Base-by-base conservation (phyloP, 2,888 invertebrate species). In the Perdita meconis region DNA sequence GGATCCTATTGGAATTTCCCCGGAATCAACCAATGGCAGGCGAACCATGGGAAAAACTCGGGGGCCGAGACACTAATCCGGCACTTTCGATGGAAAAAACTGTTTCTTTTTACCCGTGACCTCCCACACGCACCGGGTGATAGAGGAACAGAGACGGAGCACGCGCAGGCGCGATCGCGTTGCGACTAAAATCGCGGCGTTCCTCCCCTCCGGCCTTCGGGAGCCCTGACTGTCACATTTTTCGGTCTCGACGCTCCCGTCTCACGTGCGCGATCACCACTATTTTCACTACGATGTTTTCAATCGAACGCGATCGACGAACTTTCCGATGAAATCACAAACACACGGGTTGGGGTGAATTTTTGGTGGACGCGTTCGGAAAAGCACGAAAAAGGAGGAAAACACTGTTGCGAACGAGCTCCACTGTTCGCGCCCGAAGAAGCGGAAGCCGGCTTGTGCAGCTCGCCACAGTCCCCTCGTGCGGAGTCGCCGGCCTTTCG, bases 371-470 rank as follows among this genome's bases (percentile, higher is more conserved):
- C 24, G 16, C 24, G 38, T 26, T 30, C 26, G 44, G n/a, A 42
- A 36, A 24, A n/a, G 36, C 16, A 70, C 22, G 57, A 50, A 42
- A 53, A 56, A 44, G 26, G 42, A 36, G 53, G 36, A 16, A 19
- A 64, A 56, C 57, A 26, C 53, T 34, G 56, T n/a, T 30, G 13
- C 60, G 51, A 30, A 60, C 64, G 50, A 19, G 24, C 67, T 57
- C 61, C 63, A 44, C 6, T 71, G 75, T 71, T 76, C 82, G 74
- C 82, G 83, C 85, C 83, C 82, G 67, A 55, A 69, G 74, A 72
- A 82, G 85, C 81, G 77, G 83, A 80, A 82, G 82, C 85, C 81
- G 86, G 76, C 82, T 73, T 80, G 56, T 78, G 83, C 50, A 66
- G 53, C 75, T 76, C 38, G 73, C 53, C 47, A 30, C 51, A 66